Evolutionary conservation across 2,888 invertebrate species (phyloP).

Genomic region (Drosophila melanocephala): DNA sequence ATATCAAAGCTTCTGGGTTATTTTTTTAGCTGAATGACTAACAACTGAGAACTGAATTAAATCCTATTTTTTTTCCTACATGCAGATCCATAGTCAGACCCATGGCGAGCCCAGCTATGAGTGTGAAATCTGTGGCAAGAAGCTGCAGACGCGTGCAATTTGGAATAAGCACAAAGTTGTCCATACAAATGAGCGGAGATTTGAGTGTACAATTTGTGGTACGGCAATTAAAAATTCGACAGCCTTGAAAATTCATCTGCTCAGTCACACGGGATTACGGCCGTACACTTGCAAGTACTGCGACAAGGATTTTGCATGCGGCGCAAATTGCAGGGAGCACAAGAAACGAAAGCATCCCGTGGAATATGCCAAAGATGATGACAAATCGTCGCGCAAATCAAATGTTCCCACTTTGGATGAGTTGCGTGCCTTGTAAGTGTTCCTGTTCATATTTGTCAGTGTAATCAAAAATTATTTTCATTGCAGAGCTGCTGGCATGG

Average conservation of each 20-base stretch:
- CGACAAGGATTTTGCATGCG: conserved; percentile 83
- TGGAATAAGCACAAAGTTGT: conserved; percentile 85
- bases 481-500: conserved; percentile 49
- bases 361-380: conserved; percentile 71
- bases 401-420: conserved; percentile 84
- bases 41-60: neutral
- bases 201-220: conserved; percentile 83
- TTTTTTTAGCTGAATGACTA: neutral
- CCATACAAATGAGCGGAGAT: conserved; percentile 81
- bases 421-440: conserved; percentile 81
- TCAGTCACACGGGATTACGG: conserved; percentile 83
- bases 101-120: conserved; percentile 85
- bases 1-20: neutral
- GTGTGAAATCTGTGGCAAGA: conserved; percentile 84
- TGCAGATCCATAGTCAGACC: conserved; percentile 84
- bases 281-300: conserved; percentile 85
- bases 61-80: neutral
- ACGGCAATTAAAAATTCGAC: conserved; percentile 84
- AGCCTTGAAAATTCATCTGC: conserved; percentile 83
- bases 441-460: neutral
- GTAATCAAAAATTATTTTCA: neutral
- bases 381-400: conserved; percentile 63
- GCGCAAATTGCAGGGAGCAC: conserved; percentile 84
- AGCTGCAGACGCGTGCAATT: conserved; percentile 85
- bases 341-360: conserved; percentile 83